Evolutionary conservation across 2,113 vertebrate genomes (phyloP).

Genomic region (Chloebia gouldiae): DNA sequence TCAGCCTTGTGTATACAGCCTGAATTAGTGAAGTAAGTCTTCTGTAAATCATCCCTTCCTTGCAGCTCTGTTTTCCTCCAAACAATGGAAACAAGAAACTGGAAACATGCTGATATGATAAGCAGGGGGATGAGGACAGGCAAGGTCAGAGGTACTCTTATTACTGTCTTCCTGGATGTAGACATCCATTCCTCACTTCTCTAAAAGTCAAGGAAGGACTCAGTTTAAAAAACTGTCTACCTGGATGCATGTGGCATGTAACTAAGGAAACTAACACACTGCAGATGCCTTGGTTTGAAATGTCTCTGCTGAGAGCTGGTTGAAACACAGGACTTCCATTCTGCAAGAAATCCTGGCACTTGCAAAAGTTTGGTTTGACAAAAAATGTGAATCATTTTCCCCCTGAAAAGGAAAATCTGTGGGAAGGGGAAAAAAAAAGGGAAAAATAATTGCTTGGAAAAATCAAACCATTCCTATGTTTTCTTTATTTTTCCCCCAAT

Average conservation of each 20-base stretch:
- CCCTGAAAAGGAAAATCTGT: not conserved
- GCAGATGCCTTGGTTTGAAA: slow-evolving; percentile 46
- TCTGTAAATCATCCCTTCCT: not conserved
- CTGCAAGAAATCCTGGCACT: slow-evolving; percentile 3
- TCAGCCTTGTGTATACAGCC: not conserved
- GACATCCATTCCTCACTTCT: not conserved
- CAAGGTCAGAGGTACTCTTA: not conserved
- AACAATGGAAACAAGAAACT: slow-evolving; percentile 20
- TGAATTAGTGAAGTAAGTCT: not conserved
- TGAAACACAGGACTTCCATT: not conserved
- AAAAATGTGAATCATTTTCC: not conserved
- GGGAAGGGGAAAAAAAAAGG: not conserved
- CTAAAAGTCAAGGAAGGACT: slow-evolving; percentile 4
- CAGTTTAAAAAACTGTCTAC: slow-evolving; percentile 19
- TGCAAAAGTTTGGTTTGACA: slow-evolving; percentile 9
- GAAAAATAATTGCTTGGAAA: not conserved
- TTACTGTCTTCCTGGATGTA: not conserved
- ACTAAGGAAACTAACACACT: slow-evolving; percentile 39
- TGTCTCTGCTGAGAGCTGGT: not conserved
- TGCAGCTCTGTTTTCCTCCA: not conserved
- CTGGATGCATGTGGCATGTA: slow-evolving; percentile 14
- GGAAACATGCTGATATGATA: slow-evolving; percentile 16
- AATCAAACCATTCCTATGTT: not conserved
- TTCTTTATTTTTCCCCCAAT: not conserved
- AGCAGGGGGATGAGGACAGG: not conserved